Conservation (phyloP, 2,797 vertebrate genomes). For the Acipenser oxyrinchus region DNA sequence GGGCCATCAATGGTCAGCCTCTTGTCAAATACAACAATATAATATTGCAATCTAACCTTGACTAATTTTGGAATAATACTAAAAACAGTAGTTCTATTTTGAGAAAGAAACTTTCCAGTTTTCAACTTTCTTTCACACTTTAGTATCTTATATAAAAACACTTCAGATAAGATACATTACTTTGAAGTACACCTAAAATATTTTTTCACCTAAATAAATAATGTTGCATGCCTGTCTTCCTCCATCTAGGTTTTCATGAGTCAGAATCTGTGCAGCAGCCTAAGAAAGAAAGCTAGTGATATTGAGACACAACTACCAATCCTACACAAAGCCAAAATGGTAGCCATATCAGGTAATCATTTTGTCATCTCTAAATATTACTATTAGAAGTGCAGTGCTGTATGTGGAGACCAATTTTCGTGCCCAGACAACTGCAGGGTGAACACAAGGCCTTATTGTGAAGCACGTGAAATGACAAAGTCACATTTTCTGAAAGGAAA, state of each 20-base stretch:
- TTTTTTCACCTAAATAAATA: conserved; percentile 31
- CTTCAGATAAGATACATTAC: background rate
- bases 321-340: conserved; percentile 77
- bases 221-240: conserved; percentile 23
- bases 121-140: background rate
- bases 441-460: too few relatives aligned
- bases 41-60: too few relatives aligned
- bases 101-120: background rate
- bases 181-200: conserved; percentile 20
- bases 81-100: background rate
- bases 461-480: too few relatives aligned
- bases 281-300: conserved; percentile 73
- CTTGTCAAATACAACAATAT: too few relatives aligned
- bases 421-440: too few relatives aligned
- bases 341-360: conserved; percentile 74
- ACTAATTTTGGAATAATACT: background rate
- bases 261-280: conserved; percentile 71
- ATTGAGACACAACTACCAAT: conserved; percentile 73
- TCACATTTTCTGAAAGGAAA: too few relatives aligned
- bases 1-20: too few relatives aligned
- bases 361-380: too few relatives aligned
- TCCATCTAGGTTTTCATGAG: conserved; percentile 70
- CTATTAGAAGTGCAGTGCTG: too few relatives aligned
- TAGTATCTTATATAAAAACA: background rate
- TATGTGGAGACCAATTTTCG: too few relatives aligned